Base-by-base conservation (phyloP, 1,140 invertebrate species). In the Drosophila truncata region DNA sequence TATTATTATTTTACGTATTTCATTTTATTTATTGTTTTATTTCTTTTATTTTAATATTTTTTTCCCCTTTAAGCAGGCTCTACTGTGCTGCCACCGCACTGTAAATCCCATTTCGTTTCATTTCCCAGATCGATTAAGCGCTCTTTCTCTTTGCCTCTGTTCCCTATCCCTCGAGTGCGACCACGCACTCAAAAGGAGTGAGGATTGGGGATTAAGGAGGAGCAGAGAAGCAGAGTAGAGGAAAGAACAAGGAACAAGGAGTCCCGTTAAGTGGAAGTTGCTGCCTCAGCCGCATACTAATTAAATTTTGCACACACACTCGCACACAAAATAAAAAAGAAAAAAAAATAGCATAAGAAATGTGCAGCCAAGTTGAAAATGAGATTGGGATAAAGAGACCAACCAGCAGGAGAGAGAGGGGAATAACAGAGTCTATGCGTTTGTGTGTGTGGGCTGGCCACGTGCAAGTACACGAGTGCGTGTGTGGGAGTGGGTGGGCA, bases 91-190 rank as follows among this genome's bases (percentile, higher is more conserved):
- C 27, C 3, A 11, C 16, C 23, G 25, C 20, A 49, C 18, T 35
- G 33, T 11, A 37, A 55, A 59, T 71, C 55, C 44, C 54, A 50
- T 50, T 60, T 72, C 66, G 60, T 57, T 62, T 46, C 49, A 63
- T 82, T 75, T 71, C 82, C 70, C 63, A 58, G 37, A 84, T 88
- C 80, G 80, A 87, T 88, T 75, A 83, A 78, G 67, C 52, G 72
- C 64, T 67, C 66, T 69, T 87, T 73, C 67, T 58, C 83, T 83
- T 57, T 71, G 65, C 23, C 52, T 55, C 52, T 37, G 52, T 55
- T 55, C 52, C 65, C 65, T 42, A 76, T 75, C 58, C 82, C 65
- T 82, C 75, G 66, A 78, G 71, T 78, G 70, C 52, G 82, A 44
- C 39, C 58, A 63, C 44, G 67, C 60, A 58, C 60, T 78, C 50